These are phyloP conservation scores for Cyclura pinguis DNA, from an alignment of 2,797 vertebrate genomes.

Conservation along the genomic window DNA sequence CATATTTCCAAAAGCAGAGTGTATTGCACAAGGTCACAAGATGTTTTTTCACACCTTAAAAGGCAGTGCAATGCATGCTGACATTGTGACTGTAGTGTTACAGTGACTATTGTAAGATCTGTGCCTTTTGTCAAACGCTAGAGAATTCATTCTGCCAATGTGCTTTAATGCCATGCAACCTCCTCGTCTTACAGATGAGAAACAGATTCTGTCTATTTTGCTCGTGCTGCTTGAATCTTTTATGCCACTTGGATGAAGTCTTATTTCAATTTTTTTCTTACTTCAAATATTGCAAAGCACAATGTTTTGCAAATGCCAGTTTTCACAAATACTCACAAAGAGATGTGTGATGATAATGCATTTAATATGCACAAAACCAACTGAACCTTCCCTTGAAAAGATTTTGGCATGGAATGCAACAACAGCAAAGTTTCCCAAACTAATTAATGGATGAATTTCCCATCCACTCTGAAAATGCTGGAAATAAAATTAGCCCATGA, in stretches of 20 bases:
- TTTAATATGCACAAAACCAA: not conserved
- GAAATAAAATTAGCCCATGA: not conserved
- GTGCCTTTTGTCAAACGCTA: not conserved
- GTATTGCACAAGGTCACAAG: not conserved
- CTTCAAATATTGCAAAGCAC: not conserved
- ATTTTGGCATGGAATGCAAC: not conserved
- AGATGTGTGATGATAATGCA: not conserved
- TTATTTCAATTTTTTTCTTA: not conserved
- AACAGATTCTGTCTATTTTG: not conserved
- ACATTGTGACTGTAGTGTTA: not conserved
- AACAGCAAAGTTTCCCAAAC: not conserved
- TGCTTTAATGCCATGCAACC: not conserved
- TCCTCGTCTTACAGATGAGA: not conserved
- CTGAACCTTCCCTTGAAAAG: not conserved
- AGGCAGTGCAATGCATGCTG: not conserved
- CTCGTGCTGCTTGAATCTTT: not conserved
- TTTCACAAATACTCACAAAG: not conserved
- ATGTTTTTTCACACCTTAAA: not conserved
- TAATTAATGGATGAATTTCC: not conserved
- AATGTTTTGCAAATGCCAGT: not conserved
- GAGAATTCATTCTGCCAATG: not conserved
- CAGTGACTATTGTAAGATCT: not conserved
- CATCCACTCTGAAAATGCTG: not conserved
- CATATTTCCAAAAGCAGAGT: not conserved
- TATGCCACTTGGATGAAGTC: too few species aligned